These are phyloP conservation scores for Channa maculata DNA, from an alignment of 2,113 vertebrate genomes.

Conservation along the genomic window DNA sequence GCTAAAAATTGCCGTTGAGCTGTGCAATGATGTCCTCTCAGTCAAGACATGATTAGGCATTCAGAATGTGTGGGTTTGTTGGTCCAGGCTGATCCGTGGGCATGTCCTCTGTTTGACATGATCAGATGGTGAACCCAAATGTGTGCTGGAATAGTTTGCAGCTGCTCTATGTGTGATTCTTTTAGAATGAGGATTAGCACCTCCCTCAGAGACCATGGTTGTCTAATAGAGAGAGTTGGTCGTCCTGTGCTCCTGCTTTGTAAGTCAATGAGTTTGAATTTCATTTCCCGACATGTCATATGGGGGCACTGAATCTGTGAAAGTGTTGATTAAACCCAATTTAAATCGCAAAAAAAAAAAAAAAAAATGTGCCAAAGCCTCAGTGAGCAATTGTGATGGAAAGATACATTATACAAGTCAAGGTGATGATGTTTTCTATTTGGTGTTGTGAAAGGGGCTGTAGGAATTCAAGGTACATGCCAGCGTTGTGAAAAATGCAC, in stretches of 20 bases:
- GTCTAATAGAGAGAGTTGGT: conserved; percentile 39
- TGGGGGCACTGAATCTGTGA: conserved; percentile 55
- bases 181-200: conserved; percentile 35
- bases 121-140: conserved; percentile 5
- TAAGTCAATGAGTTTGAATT: conserved; percentile 67
- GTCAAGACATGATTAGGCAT: background rate
- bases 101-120: conserved; percentile 7
- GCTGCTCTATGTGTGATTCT: conserved; percentile 25
- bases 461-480: conserved; percentile 11
- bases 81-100: background rate
- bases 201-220: conserved; percentile 32
- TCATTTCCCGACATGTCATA: conserved; percentile 62
- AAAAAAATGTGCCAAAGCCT: conserved; percentile 43
- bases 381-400: conserved; percentile 40
- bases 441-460: background rate
- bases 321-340: conserved; percentile 68
- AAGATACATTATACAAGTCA: conserved; percentile 64
- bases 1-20: background rate
- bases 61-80: background rate
- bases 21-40: conserved; percentile 1
- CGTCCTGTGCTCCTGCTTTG: conserved; percentile 52
- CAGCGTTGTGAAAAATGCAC: conserved; percentile 1
- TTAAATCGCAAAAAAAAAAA: conserved; percentile 35
- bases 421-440: conserved; percentile 38
- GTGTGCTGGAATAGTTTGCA: conserved; percentile 4